Conservation (phyloP, 2,888 invertebrate species). For the Drosophila algonquin region DNA sequence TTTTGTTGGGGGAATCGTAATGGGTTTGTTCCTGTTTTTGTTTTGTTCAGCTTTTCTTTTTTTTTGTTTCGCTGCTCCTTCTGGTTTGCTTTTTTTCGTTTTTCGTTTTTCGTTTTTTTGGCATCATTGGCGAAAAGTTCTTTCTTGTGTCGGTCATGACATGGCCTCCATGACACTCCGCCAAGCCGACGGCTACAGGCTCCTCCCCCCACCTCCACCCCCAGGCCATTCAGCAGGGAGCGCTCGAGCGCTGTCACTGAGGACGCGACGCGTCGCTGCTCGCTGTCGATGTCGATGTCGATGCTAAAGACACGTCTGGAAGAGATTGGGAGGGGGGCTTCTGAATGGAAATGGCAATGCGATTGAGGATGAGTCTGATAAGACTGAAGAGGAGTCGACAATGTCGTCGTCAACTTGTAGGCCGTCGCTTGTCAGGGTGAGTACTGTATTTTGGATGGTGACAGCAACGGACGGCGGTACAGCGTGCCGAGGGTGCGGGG, state of each 20-base stretch:
- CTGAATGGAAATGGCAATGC: constrained; percentile 3
- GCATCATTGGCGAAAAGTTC: constrained; percentile 43
- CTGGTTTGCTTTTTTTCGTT: neutral
- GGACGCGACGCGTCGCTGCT: constrained; percentile 22
- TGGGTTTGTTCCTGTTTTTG: constrained; percentile 23
- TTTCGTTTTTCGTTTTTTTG: constrained; percentile 8
- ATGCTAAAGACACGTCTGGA: neutral
- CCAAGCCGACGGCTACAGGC: constrained; percentile 7
- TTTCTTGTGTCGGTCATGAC: constrained; percentile 3
- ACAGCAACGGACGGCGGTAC: neutral
- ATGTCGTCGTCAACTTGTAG: constrained; percentile 38
- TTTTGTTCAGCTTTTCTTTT: constrained; percentile 1
- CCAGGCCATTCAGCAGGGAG: constrained; percentile 43
- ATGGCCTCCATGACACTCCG: neutral
- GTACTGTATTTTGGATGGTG: constrained; percentile 1
- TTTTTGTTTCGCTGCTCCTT: neutral
- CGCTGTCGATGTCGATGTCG: constrained; percentile 23
- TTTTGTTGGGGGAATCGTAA: constrained; percentile 26
- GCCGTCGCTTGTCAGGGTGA: neutral
- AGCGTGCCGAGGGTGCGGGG: neutral
- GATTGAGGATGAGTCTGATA: constrained; percentile 8
- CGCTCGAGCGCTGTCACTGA: constrained; percentile 58
- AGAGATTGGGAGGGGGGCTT: constrained; percentile 1
- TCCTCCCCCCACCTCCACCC: constrained; percentile 5
- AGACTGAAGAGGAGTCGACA: constrained; percentile 26